Evolutionary conservation across 2,888 invertebrate species (phyloP), one percentile per base, ranked within the genome.

Genomic region (Schrankia costaestrigalis): DNA sequence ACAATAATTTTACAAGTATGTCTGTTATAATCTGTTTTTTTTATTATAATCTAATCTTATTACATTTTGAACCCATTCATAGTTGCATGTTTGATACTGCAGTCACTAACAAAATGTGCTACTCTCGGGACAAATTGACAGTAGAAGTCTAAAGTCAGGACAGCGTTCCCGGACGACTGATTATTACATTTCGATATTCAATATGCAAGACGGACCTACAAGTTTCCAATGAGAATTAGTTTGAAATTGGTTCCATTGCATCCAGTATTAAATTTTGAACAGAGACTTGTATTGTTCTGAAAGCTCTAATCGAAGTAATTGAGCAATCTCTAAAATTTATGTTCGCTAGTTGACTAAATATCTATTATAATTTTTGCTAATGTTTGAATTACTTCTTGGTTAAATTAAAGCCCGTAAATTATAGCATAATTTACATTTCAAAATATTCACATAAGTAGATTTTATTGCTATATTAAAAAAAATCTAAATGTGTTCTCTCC

Each of bases 91-190:
- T 3, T 1, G 9, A n/a, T 6, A 12, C 13, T 34, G 22, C 30
- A 41, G 35, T 27, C 24, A 31, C 23, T 45, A 51, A 55, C 63
- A 59, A 63, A 70, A 57, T 60, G 56, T 53, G 53, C 56, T 23
- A 46, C 57, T 56, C 56, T 55, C 52, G 39, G 36, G 59, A 63
- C 67, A 65, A 74, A 73, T 73, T 71, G 70, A 68, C 65, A 67
- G 63, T 33, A 53, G 60, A 56, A 65, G 54, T 63, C 63, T 43
- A 23, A 13, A 37, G 41, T 38, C 29, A 29, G 46, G 39, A 49
- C 60, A 44, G 50, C 29, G 23, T 35, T 56, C 48, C 40, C 47
- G 38, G 26, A 32, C 46, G 47, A 48, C 46, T 55, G 47, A 61
- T 64, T 63, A 64, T 62, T 60, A 49, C 57, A 53, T 57, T 63